Base-by-base conservation (phyloP, 2,888 invertebrate genomes). In the Pollenia labialis region DNA sequence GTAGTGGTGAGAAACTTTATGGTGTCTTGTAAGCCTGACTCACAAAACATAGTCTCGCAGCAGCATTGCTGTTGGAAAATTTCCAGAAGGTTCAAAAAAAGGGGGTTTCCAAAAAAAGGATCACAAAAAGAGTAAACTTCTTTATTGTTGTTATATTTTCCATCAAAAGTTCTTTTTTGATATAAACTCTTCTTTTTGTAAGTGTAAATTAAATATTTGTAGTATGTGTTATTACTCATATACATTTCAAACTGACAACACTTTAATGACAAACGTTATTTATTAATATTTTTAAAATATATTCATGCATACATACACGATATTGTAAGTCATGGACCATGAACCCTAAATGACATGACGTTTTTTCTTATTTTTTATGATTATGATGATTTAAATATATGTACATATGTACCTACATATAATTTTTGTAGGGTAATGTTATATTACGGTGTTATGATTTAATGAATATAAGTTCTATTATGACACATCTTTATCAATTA, bases 241-340 rank as follows among this genome's bases (percentile, higher is more conserved):
- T 16, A 52, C 16, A 52, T 52, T 8, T 16, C 64, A 64, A 64
- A 18, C 23, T 18, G 64, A 46, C 64, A 44, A 64, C 14, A 48
- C 23, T 48, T n/a, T 50, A 68, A 68, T 79, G 68, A 68, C 77
- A 79, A 68, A 40, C 23, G 48, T 18, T 68, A 44, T 80, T 79
- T 69, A 16, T 52, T 54, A 54, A 11, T 46, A 46, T 14, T 46
- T 32, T 6, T 32, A 32, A 32, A 32, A 32, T 6, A 32, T 6
- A 32, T 6, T 6, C 32, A 23, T 23, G 23, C 23, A 23, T 2
- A 23, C 23, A 52, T 18, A 9, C 12, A 64, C 23, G 16, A 76
- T 76, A 7, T 76, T 23, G 8, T 4, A 32, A 58, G 52, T 66
- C 54, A 76, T 66, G 54, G 54, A 54, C 64, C n/a, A 46, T 76